These are phyloP conservation scores for Gymnobelideus leadbeateri DNA, from an alignment of 2,113 vertebrate species.

Conservation along the genomic window DNA sequence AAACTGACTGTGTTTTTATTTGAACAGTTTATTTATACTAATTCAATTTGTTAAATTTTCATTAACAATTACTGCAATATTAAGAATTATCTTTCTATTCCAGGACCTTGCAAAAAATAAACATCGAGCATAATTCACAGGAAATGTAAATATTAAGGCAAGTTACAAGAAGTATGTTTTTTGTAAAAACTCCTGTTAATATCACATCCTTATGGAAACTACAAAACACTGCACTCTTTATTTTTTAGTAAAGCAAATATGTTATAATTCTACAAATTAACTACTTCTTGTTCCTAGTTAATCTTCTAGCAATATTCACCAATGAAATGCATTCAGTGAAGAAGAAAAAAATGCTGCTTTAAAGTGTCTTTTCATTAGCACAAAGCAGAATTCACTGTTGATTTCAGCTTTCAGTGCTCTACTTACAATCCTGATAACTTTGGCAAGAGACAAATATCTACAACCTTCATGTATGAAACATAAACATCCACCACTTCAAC, in stretches of 20 bases:
- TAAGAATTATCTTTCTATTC: background rate
- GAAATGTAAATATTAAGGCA: background rate
- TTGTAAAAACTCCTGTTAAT: background rate
- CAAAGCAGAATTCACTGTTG: background rate
- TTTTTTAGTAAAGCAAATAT: conserved; percentile 26
- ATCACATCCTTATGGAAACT: background rate
- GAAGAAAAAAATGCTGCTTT: background rate
- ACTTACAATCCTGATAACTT: conserved; percentile 12
- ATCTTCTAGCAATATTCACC: background rate
- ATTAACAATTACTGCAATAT: background rate
- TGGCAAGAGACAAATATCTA: accelerated
- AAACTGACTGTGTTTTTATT: conserved; percentile 24
- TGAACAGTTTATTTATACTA: conserved; percentile 1
- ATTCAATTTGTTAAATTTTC: background rate
- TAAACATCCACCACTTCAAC: background rate
- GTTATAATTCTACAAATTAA: background rate
- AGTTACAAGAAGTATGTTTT: conserved; percentile 17
- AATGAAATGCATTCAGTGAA: background rate
- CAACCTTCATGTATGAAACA: background rate
- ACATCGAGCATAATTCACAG: conserved; percentile 2
- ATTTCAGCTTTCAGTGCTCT: background rate
- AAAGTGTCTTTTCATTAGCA: background rate
- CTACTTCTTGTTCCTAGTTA: conserved; percentile 35
- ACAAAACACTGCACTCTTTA: background rate
- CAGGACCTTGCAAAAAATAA: background rate